Conservation (phyloP, 2,113 vertebrate genomes). For the Cyphomyrus plagiostoma region DNA sequence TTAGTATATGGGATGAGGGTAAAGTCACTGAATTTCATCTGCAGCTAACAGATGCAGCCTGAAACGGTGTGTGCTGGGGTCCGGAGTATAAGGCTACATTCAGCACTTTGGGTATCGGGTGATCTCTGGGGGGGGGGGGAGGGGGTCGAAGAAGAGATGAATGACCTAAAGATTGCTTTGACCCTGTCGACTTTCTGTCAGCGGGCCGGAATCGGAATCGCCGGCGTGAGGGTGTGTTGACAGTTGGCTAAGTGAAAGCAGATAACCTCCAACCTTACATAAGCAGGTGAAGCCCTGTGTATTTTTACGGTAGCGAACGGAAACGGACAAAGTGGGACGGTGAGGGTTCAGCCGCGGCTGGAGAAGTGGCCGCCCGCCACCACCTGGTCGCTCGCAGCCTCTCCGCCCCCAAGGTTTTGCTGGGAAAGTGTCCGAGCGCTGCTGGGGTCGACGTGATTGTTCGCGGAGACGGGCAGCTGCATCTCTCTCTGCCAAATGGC, state of each 20-base stretch:
- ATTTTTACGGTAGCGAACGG: neutral
- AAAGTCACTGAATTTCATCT: neutral
- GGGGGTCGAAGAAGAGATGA: neutral
- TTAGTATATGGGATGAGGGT: neutral
- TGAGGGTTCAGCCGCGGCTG: neutral
- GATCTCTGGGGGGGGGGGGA: neutral
- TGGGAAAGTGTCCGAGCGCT: neutral
- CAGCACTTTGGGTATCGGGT: neutral
- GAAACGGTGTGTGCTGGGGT: neutral
- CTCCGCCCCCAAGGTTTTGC: neutral
- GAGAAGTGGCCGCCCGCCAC: neutral
- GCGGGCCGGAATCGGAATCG: neutral
- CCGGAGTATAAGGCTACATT: neutral
- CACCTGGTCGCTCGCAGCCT: neutral
- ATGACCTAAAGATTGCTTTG: slow-evolving; percentile 12
- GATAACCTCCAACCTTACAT: neutral
- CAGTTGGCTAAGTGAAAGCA: neutral
- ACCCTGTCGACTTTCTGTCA: neutral
- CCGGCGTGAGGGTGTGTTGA: neutral
- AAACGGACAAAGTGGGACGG: neutral
- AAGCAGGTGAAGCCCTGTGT: neutral
- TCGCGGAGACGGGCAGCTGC: neutral
- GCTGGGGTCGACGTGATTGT: neutral
- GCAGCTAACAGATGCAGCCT: neutral
- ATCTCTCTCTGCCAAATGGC: neutral